These are phyloP conservation scores for Zonitis immaculata DNA, from an alignment of 2,888 invertebrate species.

Conservation along the genomic window DNA sequence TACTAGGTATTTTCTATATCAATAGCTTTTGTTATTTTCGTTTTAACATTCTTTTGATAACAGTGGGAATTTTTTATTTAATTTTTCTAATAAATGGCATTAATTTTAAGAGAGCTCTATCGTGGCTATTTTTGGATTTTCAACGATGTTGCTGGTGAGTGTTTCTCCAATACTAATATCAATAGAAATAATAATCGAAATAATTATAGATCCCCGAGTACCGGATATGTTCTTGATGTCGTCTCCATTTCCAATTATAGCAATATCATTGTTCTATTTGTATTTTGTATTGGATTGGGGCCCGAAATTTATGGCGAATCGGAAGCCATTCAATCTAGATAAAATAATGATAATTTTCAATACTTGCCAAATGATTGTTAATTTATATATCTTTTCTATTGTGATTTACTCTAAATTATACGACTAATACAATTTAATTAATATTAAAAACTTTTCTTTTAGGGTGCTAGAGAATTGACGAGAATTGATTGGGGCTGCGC, in stretches of 20 bases:
- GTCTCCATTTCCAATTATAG: constrained; percentile 42
- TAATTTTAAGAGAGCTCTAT: constrained; percentile 21
- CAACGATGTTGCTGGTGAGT: constrained; percentile 14
- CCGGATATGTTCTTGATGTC: constrained; percentile 24
- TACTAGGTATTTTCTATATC: background rate
- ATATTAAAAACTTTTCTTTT: background rate
- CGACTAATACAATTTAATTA: background rate
- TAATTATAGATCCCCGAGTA: constrained; percentile 26
- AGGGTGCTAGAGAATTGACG: constrained; percentile 15
- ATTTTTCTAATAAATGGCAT: constrained; percentile 20
- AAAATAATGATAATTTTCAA: constrained; percentile 27
- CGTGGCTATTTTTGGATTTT: constrained; percentile 20
- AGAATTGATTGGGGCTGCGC: constrained; percentile 53
- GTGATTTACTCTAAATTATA: constrained; percentile 17
- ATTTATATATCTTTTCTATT: constrained; percentile 22
- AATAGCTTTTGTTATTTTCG: background rate
- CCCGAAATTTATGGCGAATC: constrained; percentile 32
- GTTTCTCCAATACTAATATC: background rate
- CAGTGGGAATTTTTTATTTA: too few species aligned
- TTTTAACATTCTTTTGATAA: background rate
- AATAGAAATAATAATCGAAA: background rate
- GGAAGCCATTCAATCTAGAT: constrained; percentile 29
- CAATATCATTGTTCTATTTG: constrained; percentile 45
- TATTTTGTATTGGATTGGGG: constrained; percentile 27
- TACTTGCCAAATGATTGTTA: constrained; percentile 26